These are phyloP conservation scores for Muscicapa comitata DNA, from an alignment of 2,797 vertebrate genomes.

Conservation along the genomic window DNA sequence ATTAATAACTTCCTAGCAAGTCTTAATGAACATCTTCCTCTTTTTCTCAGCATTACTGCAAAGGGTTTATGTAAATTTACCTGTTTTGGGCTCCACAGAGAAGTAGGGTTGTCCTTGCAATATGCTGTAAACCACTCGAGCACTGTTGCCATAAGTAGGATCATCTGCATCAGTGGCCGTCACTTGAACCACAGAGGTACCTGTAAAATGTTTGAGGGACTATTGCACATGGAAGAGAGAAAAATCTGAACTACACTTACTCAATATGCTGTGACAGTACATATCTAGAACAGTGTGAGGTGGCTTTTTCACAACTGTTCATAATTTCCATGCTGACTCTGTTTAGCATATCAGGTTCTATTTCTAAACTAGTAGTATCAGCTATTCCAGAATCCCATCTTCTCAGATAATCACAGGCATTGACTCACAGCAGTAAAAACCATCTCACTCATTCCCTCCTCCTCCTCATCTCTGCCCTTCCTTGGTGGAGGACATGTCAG, in stretches of 20 bases:
- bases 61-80: slow-evolving; percentile 65
- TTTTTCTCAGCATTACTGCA: neutral
- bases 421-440: neutral
- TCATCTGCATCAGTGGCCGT: slow-evolving; percentile 95
- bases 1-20: neutral
- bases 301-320: neutral
- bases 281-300: neutral
- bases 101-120: slow-evolving; percentile 95
- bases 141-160: slow-evolving; percentile 94
- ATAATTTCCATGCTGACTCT: neutral
- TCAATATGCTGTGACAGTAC: neutral
- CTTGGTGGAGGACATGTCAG: neutral
- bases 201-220: slow-evolving; percentile 70
- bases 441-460: neutral
- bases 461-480: neutral
- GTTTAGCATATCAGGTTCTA: neutral
- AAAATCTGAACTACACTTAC: neutral
- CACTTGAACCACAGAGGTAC: slow-evolving; percentile 94
- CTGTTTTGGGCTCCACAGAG: slow-evolving; percentile 96
- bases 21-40: neutral
- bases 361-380: neutral
- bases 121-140: slow-evolving; percentile 95
- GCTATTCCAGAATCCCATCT: neutral
- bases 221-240: neutral
- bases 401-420: neutral